Base-by-base conservation (phyloP, 2,797 vertebrate genomes). In the Syndactyla subalaris region DNA sequence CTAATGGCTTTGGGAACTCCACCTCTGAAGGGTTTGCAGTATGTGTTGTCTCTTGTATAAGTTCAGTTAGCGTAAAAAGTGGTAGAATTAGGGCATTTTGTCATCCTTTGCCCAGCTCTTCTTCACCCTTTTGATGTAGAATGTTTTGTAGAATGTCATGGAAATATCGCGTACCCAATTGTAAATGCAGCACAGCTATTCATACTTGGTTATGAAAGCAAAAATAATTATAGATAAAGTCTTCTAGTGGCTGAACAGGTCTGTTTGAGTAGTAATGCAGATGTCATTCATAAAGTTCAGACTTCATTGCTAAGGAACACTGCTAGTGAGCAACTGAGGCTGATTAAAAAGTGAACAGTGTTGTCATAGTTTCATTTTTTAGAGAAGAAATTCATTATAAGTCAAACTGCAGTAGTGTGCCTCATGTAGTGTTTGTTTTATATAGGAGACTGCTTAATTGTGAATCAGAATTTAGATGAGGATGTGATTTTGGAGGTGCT, bases 331-430 rank as follows among this genome's bases (percentile, higher is more conserved):
- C 7, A 82, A 10, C 12, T 68, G 54, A 51, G 51, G 8, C 17
- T 54, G 43, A 26, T 29, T 23, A 32, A 45, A 39, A 34, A 67
- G 30, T 43, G 63, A 15, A 23, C 77, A 67, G 12, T 81, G 4
- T 43, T 79, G 14, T 49, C 12, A 14, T 2, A 32, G 5, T 52
- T 87, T 30, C 2, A 55, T 62, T 73, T 82, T 9, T 27, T 41
- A 38, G 12, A 13, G 29, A n/a, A 39, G 3, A n/a, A 65, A 26
- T 78, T 66, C 0, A 2, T 61, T 70, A 0, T 4, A 21, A 67
- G n/a, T 73, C 6, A 0, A 73, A 26, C 14, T 70, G 11, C 10
- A 67, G 0, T 39, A 51, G 3, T 32, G 18, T 51, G 14, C 18
- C 36, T 67, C 30, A 12, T 24, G 2, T 46, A 15, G 26, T 10